Conservation (phyloP, 2,888 invertebrate genomes). For the Fragum sueziense region DNA sequence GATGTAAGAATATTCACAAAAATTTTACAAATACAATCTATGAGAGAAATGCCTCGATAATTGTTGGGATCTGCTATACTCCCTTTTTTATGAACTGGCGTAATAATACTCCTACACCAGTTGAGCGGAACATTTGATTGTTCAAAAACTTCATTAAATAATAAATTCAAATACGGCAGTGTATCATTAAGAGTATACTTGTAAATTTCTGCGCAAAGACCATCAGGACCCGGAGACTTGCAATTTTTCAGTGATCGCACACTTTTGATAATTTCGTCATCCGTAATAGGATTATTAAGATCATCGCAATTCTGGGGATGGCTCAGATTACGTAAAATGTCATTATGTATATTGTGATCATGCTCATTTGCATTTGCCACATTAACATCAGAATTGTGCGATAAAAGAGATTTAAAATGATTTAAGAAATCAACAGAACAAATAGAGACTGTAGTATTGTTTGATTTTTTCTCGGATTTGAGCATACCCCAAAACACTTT, state of each 20-base stretch:
- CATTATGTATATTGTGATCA: not conserved
- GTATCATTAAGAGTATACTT: conserved; percentile 1
- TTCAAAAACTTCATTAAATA: conserved; percentile 5
- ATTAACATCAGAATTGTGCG: not conserved
- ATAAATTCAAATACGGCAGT: not conserved
- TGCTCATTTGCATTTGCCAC: not conserved
- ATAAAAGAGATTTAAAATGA: not conserved
- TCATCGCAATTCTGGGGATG: not conserved
- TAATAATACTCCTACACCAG: conserved; percentile 1
- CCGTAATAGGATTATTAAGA: not conserved
- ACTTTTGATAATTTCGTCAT: conserved; percentile 12
- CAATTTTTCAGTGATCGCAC: not conserved
- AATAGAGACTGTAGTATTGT: not conserved
- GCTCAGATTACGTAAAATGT: not conserved
- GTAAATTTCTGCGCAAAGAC: conserved; percentile 11
- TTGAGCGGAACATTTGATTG: not conserved
- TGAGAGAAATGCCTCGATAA: conserved; percentile 38
- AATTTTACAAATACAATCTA: conserved; percentile 34
- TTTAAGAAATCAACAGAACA: not conserved
- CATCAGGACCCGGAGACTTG: not conserved
- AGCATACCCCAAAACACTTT: conserved; percentile 2
- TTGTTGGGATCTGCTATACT: conserved; percentile 26
- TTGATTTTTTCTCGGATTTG: not conserved
- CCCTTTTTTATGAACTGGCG: conserved; percentile 17
- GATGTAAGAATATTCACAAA: not conserved